Evolutionary conservation across 2,797 vertebrate species (phyloP).

Genomic region (Nothura maculosa): DNA sequence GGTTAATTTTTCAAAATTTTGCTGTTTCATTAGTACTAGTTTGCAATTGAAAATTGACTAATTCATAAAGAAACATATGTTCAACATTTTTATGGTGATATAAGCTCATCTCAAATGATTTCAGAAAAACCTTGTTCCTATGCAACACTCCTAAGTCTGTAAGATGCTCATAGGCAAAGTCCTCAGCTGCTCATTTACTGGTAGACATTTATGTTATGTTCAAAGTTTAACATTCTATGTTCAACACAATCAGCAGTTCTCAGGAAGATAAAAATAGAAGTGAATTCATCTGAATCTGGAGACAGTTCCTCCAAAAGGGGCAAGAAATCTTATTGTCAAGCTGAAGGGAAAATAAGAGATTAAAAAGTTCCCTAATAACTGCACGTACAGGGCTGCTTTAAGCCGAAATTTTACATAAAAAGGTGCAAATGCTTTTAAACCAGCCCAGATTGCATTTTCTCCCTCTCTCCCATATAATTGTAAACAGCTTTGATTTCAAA

Average conservation of each 20-base stretch:
- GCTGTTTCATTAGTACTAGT: neutral
- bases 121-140: neutral
- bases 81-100: neutral
- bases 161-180: neutral
- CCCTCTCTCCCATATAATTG: conserved; percentile 65
- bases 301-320: neutral
- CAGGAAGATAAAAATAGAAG: neutral
- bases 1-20: neutral
- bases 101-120: neutral
- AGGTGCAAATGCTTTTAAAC: conserved; percentile 58
- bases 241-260: conserved; percentile 8
- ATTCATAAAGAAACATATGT: neutral
- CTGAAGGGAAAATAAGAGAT: neutral
- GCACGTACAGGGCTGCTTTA: neutral
- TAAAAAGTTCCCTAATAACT: neutral
- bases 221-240: neutral
- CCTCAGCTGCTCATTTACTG: conserved; percentile 6
- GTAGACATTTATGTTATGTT: neutral
- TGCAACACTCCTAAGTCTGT: neutral
- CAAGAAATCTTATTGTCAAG: neutral
- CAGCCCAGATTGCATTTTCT: conserved; percentile 59
- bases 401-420: conserved; percentile 55
- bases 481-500: conserved; percentile 77
- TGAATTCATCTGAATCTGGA: neutral
- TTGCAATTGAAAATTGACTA: neutral